These are phyloP conservation scores for Stichodactyla helianthus DNA, from an alignment of 64 coral and sea anemone species.

Conservation along the genomic window DNA sequence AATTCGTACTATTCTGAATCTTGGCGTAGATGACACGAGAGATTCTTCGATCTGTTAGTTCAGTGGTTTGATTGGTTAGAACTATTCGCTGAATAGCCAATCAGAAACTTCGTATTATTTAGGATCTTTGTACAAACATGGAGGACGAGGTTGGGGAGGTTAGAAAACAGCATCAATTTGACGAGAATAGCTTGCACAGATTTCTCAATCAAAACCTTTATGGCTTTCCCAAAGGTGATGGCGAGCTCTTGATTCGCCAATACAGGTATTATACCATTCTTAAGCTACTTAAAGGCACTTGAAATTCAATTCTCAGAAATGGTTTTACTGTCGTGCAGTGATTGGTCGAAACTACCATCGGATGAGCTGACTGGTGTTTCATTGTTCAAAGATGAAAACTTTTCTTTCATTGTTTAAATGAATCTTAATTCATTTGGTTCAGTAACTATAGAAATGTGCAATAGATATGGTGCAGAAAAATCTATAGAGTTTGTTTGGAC, in stretches of 20 bases:
- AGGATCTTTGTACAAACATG: conserved; percentile 28
- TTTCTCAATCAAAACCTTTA: conserved; percentile 58
- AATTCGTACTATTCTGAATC: neutral
- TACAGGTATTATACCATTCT: conserved; percentile 54
- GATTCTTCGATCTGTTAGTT: neutral
- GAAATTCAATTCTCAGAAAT: too few species aligned
- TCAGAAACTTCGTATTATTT: neutral
- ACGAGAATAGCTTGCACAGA: conserved; percentile 48
- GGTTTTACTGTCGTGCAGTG: too few species aligned
- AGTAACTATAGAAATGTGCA: too few species aligned
- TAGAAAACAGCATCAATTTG: conserved; percentile 68
- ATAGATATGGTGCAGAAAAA: too few species aligned
- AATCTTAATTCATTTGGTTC: too few species aligned
- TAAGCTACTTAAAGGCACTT: neutral
- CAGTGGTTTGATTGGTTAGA: neutral
- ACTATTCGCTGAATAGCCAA: neutral
- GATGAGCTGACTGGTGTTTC: too few species aligned
- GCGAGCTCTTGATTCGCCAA: conserved; percentile 51
- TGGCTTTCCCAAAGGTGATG: conserved; percentile 56
- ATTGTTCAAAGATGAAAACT: too few species aligned
- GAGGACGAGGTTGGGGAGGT: conserved; percentile 38
- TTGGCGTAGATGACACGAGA: neutral
- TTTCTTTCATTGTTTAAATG: too few species aligned
- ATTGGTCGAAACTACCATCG: too few species aligned
- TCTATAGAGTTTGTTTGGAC: too few species aligned